Base-by-base conservation (phyloP, 2,113 vertebrate species). In the Brachionichthys hirsutus region DNA sequence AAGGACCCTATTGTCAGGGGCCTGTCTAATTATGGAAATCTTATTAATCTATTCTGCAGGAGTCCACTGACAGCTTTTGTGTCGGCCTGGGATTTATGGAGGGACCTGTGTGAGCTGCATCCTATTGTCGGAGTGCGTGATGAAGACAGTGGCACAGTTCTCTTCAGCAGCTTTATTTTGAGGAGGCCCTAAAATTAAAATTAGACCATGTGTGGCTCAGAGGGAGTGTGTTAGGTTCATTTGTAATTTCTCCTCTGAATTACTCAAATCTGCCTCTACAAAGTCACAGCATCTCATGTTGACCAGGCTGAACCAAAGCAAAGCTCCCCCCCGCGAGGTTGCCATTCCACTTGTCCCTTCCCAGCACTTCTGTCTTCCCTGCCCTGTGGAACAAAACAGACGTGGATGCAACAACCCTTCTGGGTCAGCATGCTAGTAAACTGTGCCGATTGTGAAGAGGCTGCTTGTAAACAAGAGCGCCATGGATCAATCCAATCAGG, bases 21-120 rank as follows among this genome's bases (percentile, higher is more conserved):
- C 70, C 87, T 92, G 89, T 90, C 94, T 92, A 90, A 95, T 96
- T 93, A 94, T 95, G 94, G 95, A 97, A 95, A 98, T 95, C 94
- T 93, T 94, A 94, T 97, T 95, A 96, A 97, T 96, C 95, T 95
- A 95, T 96, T 95, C 89, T 88, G 82, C 77, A 74, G 85, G 78
- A 84, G 81, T 82, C 85, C 74, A 80, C 88, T 85, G 85, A 87
- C 86, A 85, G 89, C 89, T 87, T 91, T 91, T 91, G 89, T 90
- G 85, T 79, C 51, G 38, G 72, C 79, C 84, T 78, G 85, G 87
- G 89, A 92, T 90, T 91, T 90, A 91, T 88, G 79, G 86, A 90
- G 85, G 85, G 86, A 87, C 81, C 83, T 87, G 80, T 85, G 82
- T 86, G 85, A 75, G 82, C 84, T 77, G 81, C 80, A 83, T 87